phyloP scores from a whole-genome alignment of 1,140 invertebrate species.

The Magallana angulata region DNA sequence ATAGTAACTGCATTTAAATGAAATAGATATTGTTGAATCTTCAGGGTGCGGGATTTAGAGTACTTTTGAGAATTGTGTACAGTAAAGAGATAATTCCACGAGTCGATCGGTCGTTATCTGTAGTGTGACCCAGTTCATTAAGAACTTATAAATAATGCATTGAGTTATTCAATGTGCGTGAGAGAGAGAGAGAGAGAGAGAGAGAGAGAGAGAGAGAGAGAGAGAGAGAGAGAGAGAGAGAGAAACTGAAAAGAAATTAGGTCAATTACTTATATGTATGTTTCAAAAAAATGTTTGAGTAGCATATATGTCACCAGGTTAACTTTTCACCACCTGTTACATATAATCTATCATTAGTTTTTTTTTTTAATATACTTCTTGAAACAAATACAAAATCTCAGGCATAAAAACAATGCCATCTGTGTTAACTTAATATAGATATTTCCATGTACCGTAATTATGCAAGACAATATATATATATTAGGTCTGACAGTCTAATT shows the following conservation, averaged over 20 bases:
- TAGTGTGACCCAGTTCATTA: conserved; percentile 6
- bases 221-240: conserved; percentile 1
- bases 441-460: no score
- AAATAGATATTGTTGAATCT: conserved; percentile 10
- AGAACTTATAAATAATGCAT: conserved; percentile 11
- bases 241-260: neutral
- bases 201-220: conserved; percentile 2
- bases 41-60: neutral
- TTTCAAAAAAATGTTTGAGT: no score
- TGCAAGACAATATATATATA: no score
- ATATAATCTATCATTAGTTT: no score
- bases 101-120: neutral
- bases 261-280: no score
- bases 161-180: conserved; percentile 24
- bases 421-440: no score
- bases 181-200: neutral
- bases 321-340: no score
- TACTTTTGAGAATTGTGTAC: neutral
- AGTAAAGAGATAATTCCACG: neutral
- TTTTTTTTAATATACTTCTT: no score
- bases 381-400: no score
- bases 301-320: no score
- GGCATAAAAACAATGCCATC: no score
- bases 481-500: no score
- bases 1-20: conserved; percentile 16